Evolutionary conservation across 2,888 invertebrate species (phyloP).

Genomic region (Tridacna crocea): DNA sequence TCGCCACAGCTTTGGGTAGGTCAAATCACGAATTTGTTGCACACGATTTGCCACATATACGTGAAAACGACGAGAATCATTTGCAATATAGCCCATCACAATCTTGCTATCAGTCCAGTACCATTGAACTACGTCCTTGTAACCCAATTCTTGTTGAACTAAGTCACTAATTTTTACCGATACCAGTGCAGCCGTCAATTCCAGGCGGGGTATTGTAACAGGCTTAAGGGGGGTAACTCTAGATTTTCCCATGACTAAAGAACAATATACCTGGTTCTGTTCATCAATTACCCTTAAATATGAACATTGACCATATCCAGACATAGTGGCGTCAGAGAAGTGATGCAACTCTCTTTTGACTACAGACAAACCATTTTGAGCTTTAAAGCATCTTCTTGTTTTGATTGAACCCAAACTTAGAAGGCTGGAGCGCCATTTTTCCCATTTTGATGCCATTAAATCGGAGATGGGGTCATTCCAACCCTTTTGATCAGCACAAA

Average conservation of each 20-base stretch:
- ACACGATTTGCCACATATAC: conserved; percentile 68
- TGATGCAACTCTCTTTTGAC: conserved; percentile 20
- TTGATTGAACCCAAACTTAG: conserved; percentile 22
- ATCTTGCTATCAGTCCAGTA: conserved; percentile 66
- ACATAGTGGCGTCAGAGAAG: conserved; percentile 32
- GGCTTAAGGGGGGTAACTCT: conserved; percentile 54
- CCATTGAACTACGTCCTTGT: conserved; percentile 24
- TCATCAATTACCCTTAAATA: conserved; percentile 51
- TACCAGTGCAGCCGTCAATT: conserved; percentile 55
- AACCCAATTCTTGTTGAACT: conserved; percentile 45
- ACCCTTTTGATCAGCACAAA: conserved; percentile 49
- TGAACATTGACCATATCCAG: conserved; percentile 63
- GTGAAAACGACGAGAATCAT: conserved; percentile 64
- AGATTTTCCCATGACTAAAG: conserved; percentile 58
- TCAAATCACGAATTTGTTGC: conserved; percentile 54
- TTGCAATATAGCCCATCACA: conserved; percentile 63
- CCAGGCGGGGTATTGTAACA: conserved; percentile 57
- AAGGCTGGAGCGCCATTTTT: conserved; percentile 47
- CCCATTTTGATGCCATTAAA: conserved; percentile 42
- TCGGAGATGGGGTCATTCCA: no score
- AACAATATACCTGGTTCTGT: conserved; percentile 40
- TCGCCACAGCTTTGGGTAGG: conserved; percentile 57
- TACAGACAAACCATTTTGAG: neutral
- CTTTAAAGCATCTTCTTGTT: conserved; percentile 18
- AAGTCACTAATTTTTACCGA: conserved; percentile 41